A percentile compares a stretch with the other conserved stretches of the same genome.
Evolutionary conservation across 2,888 invertebrate species (phyloP).

Genomic region (Yponomeuta sedellus): DNA sequence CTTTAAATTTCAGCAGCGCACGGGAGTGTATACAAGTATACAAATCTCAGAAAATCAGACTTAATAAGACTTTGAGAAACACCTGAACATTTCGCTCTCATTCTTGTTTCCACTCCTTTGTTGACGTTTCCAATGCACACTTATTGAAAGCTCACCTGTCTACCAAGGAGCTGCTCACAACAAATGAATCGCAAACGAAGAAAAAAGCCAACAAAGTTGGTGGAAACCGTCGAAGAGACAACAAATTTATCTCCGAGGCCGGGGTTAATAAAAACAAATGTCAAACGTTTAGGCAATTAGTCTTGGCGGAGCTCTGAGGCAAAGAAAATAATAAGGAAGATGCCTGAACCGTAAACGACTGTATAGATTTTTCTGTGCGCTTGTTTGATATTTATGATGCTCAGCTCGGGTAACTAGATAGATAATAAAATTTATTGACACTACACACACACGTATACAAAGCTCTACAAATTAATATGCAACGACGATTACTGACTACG

Average conservation of each 20-base stretch:
- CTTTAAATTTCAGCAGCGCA: too few relatives aligned
- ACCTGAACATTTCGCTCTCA: too few relatives aligned
- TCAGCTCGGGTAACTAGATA: not conserved
- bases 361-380: not conserved
- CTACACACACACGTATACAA: too few relatives aligned
- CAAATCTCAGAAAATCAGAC: too few relatives aligned
- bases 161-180: not conserved
- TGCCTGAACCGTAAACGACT: not conserved
- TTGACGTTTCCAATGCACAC: not conserved
- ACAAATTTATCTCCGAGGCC: conserved; percentile 1
- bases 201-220: conserved; percentile 4
- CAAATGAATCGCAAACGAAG: not conserved
- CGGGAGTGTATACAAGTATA: too few relatives aligned
- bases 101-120: too few relatives aligned
- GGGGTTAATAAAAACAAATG: conserved; percentile 22
- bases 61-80: too few relatives aligned
- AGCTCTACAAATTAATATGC: too few relatives aligned
- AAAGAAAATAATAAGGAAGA: conserved; percentile 6
- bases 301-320: conserved; percentile 9
- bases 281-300: conserved; percentile 23
- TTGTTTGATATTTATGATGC: not conserved
- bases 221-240: not conserved
- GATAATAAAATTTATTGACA: too few relatives aligned
- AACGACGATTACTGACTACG: too few relatives aligned
- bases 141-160: not conserved